These are phyloP conservation scores for Notarius lentiginosus DNA, from an alignment of 2,113 vertebrate genomes.

Conservation along the genomic window DNA sequence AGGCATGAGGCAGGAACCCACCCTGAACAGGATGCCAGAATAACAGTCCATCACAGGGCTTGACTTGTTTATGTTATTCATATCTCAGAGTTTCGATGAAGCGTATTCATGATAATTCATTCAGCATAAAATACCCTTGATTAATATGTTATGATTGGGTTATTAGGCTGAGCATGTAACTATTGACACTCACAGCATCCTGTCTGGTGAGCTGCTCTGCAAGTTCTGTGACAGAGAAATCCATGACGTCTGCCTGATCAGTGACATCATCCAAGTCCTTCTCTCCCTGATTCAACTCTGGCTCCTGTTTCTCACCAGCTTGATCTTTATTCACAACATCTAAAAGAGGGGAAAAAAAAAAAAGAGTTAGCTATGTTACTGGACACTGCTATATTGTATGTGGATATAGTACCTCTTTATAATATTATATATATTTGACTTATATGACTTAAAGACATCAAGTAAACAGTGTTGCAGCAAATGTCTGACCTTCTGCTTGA, in stretches of 20 bases:
- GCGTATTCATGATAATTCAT: neutral
- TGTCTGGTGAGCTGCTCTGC: conserved; percentile 81
- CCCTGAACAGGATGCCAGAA: neutral
- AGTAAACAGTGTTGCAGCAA: neutral
- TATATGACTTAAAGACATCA: neutral
- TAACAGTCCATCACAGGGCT: neutral
- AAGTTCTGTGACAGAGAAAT: conserved; percentile 71
- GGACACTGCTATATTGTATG: neutral
- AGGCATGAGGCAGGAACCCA: neutral
- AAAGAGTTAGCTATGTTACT: neutral
- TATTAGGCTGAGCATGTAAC: neutral
- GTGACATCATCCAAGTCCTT: conserved; percentile 41
- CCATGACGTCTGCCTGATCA: conserved; percentile 69
- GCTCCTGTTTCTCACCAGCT: conserved; percentile 9
- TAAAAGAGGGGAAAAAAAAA: conserved; percentile 9
- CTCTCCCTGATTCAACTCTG: conserved; percentile 47
- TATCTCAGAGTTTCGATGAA: neutral
- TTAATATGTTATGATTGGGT: neutral
- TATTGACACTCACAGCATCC: conserved; percentile 75
- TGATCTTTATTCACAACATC: conserved; percentile 43
- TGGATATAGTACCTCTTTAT: neutral
- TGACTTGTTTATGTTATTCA: neutral
- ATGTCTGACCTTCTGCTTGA: conserved; percentile 66
- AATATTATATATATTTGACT: no score
- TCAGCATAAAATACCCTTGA: neutral